Conservation (phyloP, 2,797 vertebrate species). For the Notolabrus celidotus region DNA sequence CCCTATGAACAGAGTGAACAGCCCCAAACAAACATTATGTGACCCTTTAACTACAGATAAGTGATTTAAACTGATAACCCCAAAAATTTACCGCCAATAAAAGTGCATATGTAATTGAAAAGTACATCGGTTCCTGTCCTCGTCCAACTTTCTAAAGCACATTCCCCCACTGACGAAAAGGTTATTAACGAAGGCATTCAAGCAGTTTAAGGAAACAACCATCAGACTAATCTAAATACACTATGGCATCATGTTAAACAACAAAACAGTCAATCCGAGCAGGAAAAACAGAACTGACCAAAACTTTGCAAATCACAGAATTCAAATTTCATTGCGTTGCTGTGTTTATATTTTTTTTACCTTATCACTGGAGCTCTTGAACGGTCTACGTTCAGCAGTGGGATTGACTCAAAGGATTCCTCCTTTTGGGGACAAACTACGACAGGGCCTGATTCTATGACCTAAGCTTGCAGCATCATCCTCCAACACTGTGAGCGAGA, state of each 20-base stretch:
- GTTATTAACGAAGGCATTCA: conserved; percentile 65
- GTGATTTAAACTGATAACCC: conserved; percentile 34
- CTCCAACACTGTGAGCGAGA: conserved; percentile 99
- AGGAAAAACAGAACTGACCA: conserved; percentile 76
- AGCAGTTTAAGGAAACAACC: conserved; percentile 56
- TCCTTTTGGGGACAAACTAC: conserved; percentile 99
- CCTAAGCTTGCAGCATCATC: conserved; percentile 96
- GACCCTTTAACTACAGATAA: conserved; percentile 53
- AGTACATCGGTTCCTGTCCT: conserved; percentile 79
- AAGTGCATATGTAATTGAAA: conserved; percentile 53
- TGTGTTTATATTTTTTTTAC: conserved; percentile 84
- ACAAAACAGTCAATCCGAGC: conserved; percentile 62
- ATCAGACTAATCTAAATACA: conserved; percentile 71
- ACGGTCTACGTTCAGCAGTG: conserved; percentile 98
- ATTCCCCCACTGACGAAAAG: conserved; percentile 57
- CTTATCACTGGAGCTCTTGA: conserved; percentile 99
- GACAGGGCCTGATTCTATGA: conserved; percentile 99
- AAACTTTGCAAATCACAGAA: conserved; percentile 80
- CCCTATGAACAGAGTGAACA: conserved; percentile 84
- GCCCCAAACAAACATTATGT: conserved; percentile 49
- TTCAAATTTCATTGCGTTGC: conserved; percentile 85
- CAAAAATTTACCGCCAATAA: conserved; percentile 60
- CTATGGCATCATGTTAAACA: conserved; percentile 66
- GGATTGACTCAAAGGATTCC: conserved; percentile 99
- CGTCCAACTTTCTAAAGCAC: conserved; percentile 81